Evolutionary conservation across 2,888 invertebrate species (phyloP).

Genomic region (Serrognathus titanus): DNA sequence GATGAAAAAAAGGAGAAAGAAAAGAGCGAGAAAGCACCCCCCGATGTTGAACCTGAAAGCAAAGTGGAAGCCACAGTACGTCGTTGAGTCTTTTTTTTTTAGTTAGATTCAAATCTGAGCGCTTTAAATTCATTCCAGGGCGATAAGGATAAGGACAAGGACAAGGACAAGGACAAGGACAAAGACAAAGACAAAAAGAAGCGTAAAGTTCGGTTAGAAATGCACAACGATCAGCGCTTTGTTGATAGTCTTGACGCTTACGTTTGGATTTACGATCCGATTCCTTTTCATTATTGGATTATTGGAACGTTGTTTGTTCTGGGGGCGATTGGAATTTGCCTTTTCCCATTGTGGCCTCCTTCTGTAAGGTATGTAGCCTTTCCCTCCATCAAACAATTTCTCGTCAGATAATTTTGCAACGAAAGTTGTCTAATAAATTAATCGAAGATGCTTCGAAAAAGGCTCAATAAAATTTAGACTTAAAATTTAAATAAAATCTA

Average conservation of each 20-base stretch:
- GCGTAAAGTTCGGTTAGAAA: slow-evolving; percentile 91
- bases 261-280: slow-evolving; percentile 98
- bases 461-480: no score
- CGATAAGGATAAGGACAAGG: slow-evolving; percentile 47
- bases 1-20: slow-evolving; percentile 56
- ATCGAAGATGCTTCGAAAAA: no score
- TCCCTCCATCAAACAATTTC: no score
- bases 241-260: slow-evolving; percentile 92
- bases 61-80: slow-evolving; percentile 44
- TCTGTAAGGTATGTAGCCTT: slow-evolving; percentile 63
- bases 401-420: no score
- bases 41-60: slow-evolving; percentile 54
- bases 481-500: no score
- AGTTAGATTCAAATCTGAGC: neutral
- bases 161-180: slow-evolving; percentile 81
- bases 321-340: slow-evolving; percentile 91
- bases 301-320: slow-evolving; percentile 86
- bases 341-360: slow-evolving; percentile 99
- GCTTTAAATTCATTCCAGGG: neutral
- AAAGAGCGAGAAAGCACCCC: slow-evolving; percentile 48
- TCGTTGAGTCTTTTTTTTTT: slow-evolving; percentile 2
- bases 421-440: no score
- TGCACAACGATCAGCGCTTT: slow-evolving; percentile 94
- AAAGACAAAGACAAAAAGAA: slow-evolving; percentile 74
- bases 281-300: slow-evolving; percentile 91